Evolutionary conservation across 1,140 invertebrate species (phyloP), one percentile per base, ranked within the genome.

Genomic region (Drosophila pandora): DNA sequence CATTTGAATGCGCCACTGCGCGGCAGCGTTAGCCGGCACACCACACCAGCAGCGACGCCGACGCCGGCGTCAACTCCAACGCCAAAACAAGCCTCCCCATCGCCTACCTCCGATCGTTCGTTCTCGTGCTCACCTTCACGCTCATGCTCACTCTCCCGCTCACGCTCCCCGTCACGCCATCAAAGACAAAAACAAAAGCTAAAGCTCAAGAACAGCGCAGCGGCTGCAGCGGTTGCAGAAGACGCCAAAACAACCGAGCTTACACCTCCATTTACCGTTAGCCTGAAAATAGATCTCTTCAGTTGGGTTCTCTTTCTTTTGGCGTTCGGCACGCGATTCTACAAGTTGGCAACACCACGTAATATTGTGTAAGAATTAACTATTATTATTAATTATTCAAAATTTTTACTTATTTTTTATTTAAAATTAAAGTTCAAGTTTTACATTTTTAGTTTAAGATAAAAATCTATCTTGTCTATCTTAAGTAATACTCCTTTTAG

Each of bases 331-430:
- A 97, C 96, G 30, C 93, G 97, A 73, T 94, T 98, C 85, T 97
- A 97, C 92, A 94, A 94, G 78, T 92, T 99, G 34, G 95, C 96
- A 76, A 94, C 97, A 90, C 97, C 98, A 4, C 93, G 93, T 47
- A 95, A 96, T 93, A 96, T 98, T 88, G 97, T 99, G 97, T 98
- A 95, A 95, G 96, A 17, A 17, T 17, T 17, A 17, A 17, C 1
- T 17, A 17, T 17, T 17, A 17, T 17, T 17, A 17, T 17, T 17
- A 17, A 0, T 17, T 17, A 17, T 6, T 17, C 59, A 57, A 34
- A 39, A 32, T 32, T 41, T 12, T 0, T 17, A 17, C 17, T 17
- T 17, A 17, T 17, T 17, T 17, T 17, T 17, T 0, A 17, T 17
- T 17, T 17, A 7, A 41, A 41, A 10, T 41, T 28, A 28, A 6